Conservation (phyloP, 2,888 invertebrate genomes). For the Megalurothrips usitatus region DNA sequence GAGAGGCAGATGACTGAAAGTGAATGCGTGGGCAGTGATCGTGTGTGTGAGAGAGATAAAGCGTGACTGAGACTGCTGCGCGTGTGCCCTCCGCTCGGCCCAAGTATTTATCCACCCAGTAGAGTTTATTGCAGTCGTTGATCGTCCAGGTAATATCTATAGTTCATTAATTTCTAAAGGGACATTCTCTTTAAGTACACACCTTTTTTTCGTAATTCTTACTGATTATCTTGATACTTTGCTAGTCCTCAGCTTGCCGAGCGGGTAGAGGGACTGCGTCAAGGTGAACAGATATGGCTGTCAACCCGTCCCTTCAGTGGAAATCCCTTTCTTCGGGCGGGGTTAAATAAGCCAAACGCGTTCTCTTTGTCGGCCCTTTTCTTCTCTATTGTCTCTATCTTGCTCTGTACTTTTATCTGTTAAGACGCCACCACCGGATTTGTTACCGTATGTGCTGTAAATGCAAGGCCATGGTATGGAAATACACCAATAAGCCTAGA, state of each 20-base stretch:
- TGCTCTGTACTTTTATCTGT: slow-evolving; percentile 17
- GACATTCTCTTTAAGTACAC: not conserved
- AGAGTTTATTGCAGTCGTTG: slow-evolving; percentile 12
- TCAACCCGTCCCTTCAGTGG: not conserved
- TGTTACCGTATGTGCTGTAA: not conserved
- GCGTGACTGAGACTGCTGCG: not conserved
- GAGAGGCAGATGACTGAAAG: slow-evolving; percentile 13
- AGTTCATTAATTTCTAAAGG: not conserved
- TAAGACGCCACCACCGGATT: not conserved
- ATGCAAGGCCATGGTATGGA: not conserved
- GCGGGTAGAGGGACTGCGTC: not conserved
- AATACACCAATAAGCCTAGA: too few species aligned
- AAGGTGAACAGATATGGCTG: not conserved
- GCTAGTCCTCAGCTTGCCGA: slow-evolving; percentile 5
- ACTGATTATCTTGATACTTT: slow-evolving; percentile 13
- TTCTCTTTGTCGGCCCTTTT: not conserved
- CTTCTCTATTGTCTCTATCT: slow-evolving; percentile 25
- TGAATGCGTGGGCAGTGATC: not conserved
- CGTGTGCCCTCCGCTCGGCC: slow-evolving; percentile 20
- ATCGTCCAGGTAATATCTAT: slow-evolving; percentile 11
- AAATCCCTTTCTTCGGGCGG: not conserved
- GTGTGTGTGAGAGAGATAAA: not conserved
- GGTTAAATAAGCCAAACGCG: not conserved
- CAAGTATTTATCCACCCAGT: slow-evolving; percentile 24
- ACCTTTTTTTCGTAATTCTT: not conserved